Base-by-base conservation (phyloP, 2,797 vertebrate genomes). In the Pterois miles region DNA sequence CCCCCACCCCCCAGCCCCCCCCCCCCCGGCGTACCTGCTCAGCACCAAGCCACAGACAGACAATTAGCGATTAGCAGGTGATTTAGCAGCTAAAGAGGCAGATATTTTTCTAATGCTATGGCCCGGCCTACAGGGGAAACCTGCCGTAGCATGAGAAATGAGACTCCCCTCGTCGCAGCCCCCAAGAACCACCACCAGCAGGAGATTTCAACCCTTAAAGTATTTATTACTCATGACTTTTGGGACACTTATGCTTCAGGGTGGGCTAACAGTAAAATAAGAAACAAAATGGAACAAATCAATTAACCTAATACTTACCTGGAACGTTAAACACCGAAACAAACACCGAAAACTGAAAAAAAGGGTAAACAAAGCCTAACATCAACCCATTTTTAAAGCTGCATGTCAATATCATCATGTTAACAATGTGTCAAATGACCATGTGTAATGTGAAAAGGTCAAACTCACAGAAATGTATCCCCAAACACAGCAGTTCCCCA, bases 91-190 rank as follows among this genome's bases (percentile, higher is more conserved):
- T 40, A 23, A 65, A 36, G 10, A 71, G 52, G 36, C 5, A 52
- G 43, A 66, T 52, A 53, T 52, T 34, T 66, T 23, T 54, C 43
- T 60, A 11, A 43, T 63, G 11, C n/a, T 27, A n/a, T 56, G 27
- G 36, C 40, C 27, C 8, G 2, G 65, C 58, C 65, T 63, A 34
- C 40, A 46, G 50, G 46, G 66, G 58, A 64, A 76, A 76, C 65
- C 34, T 76, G 46, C 46, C 25, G 0, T 4, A 7, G 58, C 43
- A 50, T 75, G 64, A 66, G 22, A 69, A 76, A 76, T 56, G 36
- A 63, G 38, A 34, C 27, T 46, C 18, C 36, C 23, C 43, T 67
- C 56, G 60, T 40, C 2, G 56, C 18, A 50, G 70, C 34, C 29
- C 4, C 31, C 34, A 52, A 40, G 29, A 72, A 58, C n/a, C 63